These are phyloP conservation scores for Menidia menidia DNA, from an alignment of 2,797 vertebrate species.

Conservation along the genomic window DNA sequence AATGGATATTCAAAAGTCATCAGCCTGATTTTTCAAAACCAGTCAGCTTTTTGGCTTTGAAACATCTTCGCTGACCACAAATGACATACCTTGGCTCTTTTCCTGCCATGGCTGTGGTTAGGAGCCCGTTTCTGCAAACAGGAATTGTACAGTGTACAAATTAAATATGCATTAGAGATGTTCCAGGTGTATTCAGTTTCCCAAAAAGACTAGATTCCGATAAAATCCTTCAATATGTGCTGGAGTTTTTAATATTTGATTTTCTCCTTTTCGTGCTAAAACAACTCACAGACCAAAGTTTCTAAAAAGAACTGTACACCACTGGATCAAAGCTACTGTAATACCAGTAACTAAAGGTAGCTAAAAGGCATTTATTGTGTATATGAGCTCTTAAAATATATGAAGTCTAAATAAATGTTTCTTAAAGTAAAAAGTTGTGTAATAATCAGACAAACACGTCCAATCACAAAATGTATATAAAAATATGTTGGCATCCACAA, in stretches of 20 bases:
- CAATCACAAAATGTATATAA: no score
- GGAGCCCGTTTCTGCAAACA: slow-evolving; percentile 88
- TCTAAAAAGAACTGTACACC: no score
- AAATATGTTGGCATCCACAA: no score
- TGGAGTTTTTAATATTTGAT: neutral
- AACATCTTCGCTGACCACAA: neutral
- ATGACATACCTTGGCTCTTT: slow-evolving; percentile 92
- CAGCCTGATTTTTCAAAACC: slow-evolving; percentile 13
- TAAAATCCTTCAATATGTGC: neutral
- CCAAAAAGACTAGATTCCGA: neutral
- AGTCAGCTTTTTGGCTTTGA: neutral
- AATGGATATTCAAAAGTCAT: slow-evolving; percentile 13
- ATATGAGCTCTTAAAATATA: neutral
- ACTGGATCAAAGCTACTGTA: no score
- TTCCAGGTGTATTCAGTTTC: neutral
- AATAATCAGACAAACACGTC: no score
- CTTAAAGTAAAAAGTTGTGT: neutral
- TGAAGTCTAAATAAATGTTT: neutral
- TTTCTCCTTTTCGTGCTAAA: neutral
- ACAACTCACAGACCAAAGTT: neutral
- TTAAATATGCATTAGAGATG: neutral
- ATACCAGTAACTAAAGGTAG: neutral
- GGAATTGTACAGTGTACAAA: slow-evolving; percentile 7
- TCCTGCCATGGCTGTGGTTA: slow-evolving; percentile 93
- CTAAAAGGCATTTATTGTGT: neutral